Evolutionary conservation across 37 sponge, comb jelly and placozoan genomes (phyloP).

Genomic region (Amphimedon queenslandica): DNA sequence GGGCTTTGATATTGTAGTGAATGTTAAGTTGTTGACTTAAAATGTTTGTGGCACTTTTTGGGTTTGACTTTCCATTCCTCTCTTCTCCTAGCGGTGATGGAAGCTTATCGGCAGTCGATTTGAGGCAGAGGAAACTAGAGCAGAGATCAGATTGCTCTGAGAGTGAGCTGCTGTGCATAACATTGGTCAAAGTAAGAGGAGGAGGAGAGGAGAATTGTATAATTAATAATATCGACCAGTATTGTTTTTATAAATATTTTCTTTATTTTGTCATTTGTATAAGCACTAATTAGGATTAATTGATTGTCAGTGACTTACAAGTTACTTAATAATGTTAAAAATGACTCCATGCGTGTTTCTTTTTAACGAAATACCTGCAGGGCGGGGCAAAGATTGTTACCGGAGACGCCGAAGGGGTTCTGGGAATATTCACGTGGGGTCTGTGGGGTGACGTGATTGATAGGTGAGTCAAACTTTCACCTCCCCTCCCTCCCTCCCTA

Average conservation of each 20-base stretch:
- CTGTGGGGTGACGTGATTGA: slow-evolving; percentile 92
- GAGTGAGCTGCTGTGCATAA: slow-evolving; percentile 83
- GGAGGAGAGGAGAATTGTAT: no score
- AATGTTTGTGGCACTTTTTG: background rate
- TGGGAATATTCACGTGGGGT: slow-evolving; percentile 81
- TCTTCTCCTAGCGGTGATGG: slow-evolving; percentile 79
- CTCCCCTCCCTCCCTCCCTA: background rate
- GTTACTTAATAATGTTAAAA: no score
- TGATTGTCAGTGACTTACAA: no score
- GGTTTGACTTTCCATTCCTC: background rate
- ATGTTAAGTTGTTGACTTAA: no score
- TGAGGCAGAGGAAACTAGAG: slow-evolving; percentile 59
- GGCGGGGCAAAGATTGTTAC: slow-evolving; percentile 80
- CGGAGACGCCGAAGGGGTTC: slow-evolving; percentile 86
- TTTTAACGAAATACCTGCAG: no score
- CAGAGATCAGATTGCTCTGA: slow-evolving; percentile 75
- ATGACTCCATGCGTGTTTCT: no score
- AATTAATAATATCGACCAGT: no score
- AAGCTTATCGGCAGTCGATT: slow-evolving; percentile 50
- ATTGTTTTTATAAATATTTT: no score
- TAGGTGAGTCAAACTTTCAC: slow-evolving; percentile 14
- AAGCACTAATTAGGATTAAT: no score
- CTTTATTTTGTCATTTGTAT: no score
- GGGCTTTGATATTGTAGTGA: no score
- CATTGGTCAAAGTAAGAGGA: slow-evolving; percentile 61